Evolutionary conservation across 2,888 invertebrate genomes (phyloP).

Genomic region (Epirrita christyi): DNA sequence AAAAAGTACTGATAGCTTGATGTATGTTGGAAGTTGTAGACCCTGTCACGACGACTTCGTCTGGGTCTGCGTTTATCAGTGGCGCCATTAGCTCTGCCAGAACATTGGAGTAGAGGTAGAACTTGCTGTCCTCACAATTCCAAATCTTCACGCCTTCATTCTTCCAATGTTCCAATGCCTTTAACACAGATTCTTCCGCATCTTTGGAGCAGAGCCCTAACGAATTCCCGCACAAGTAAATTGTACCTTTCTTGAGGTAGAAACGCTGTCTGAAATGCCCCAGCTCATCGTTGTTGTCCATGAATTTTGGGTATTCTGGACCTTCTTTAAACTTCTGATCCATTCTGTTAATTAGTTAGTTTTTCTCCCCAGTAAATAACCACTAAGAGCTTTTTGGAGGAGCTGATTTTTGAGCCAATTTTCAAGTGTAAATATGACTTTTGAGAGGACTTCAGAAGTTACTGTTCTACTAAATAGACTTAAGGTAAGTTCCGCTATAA

Average conservation of each 20-base stretch:
- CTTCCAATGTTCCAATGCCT: constrained; percentile 63
- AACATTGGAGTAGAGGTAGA: constrained; percentile 57
- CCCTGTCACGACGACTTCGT: constrained; percentile 61
- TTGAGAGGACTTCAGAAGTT: not conserved
- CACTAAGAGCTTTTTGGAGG: not conserved
- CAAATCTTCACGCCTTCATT: constrained; percentile 66
- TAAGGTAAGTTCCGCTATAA: constrained; percentile 28
- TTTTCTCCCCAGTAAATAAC: not conserved
- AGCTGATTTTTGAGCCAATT: too few relatives aligned
- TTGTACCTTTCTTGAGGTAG: constrained; percentile 55
- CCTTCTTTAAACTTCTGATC: constrained; percentile 52
- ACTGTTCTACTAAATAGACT: constrained; percentile 7
- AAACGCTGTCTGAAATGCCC: constrained; percentile 64
- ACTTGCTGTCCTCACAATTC: constrained; percentile 62
- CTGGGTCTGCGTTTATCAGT: constrained; percentile 60
- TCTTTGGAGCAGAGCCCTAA: constrained; percentile 70
- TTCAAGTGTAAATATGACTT: too few relatives aligned
- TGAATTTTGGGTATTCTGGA: constrained; percentile 52
- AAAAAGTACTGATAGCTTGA: constrained; percentile 68
- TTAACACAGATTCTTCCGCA: constrained; percentile 55
- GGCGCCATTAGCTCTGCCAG: constrained; percentile 66
- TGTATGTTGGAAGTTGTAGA: constrained; percentile 68
- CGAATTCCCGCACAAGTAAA: constrained; percentile 74
- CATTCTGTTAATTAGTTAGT: constrained; percentile 39
- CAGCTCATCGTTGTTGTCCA: constrained; percentile 67